phyloP scores from a whole-genome alignment of 2,113 vertebrate genomes.

The Bubo bubo region DNA sequence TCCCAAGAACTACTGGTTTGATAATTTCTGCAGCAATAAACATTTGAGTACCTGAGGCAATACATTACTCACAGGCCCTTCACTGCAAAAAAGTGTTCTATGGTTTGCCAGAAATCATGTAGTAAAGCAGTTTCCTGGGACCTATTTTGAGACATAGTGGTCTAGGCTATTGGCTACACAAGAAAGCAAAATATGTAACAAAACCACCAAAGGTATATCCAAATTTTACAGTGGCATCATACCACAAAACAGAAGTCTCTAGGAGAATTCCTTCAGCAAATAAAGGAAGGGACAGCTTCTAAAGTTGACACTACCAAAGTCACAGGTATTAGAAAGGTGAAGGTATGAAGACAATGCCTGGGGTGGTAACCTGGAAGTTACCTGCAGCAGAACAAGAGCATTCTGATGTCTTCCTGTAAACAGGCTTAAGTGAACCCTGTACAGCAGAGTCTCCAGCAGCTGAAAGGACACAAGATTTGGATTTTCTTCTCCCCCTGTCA shows the following conservation, averaged over 20 bases:
- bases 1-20: not conserved
- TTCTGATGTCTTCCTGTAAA: constrained; percentile 87
- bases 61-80: not conserved
- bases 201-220: not conserved
- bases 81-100: not conserved
- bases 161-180: not conserved
- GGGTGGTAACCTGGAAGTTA: constrained; percentile 36
- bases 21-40: not conserved
- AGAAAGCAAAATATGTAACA: not conserved
- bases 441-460: constrained; percentile 89
- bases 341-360: not conserved
- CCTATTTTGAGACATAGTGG: not conserved
- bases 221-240: not conserved
- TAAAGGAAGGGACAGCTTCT: not conserved
- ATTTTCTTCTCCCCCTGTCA: constrained; percentile 38
- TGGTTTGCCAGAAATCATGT: not conserved
- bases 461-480: constrained; percentile 85
- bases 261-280: not conserved
- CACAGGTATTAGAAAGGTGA: not conserved
- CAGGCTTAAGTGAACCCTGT: constrained; percentile 87
- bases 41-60: not conserved
- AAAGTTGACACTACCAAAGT: not conserved
- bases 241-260: not conserved
- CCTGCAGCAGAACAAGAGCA: constrained; percentile 88
- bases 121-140: not conserved